phyloP scores from a whole-genome alignment of 2,888 invertebrate species.

The Corythucha ciliata region DNA sequence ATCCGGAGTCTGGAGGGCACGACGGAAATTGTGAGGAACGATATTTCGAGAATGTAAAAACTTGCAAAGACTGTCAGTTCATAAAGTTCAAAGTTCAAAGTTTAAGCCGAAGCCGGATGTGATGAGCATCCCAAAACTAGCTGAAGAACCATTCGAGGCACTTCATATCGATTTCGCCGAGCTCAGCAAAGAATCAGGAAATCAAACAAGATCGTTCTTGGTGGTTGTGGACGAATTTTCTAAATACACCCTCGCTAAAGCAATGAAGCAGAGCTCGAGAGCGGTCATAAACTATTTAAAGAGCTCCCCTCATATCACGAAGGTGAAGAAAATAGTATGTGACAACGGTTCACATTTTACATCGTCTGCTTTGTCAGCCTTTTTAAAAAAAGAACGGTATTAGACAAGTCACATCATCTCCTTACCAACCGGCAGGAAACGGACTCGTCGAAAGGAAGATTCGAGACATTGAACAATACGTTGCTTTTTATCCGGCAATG shows the following conservation, averaged over 20 bases:
- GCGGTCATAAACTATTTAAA: neutral
- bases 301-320: no score
- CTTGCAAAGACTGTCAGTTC: neutral
- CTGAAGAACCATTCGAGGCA: neutral
- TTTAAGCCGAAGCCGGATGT: slow-evolving; percentile 5
- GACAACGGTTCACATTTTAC: no score
- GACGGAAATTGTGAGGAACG: neutral
- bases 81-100: slow-evolving; percentile 6
- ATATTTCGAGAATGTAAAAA: neutral
- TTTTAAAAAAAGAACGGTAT: no score
- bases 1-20: slow-evolving; percentile 4
- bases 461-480: no score
- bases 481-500: no score
- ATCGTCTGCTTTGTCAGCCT: no score
- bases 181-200: neutral
- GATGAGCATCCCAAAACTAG: neutral
- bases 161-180: slow-evolving; percentile 14
- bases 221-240: slow-evolving; percentile 7
- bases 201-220: slow-evolving; percentile 2
- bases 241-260: neutral
- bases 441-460: no score
- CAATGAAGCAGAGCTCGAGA: slow-evolving; percentile 6
- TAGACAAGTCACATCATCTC: no score
- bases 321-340: no score
- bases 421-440: no score